These are phyloP conservation scores for Noctilio leporinus DNA, from an alignment of 2,113 vertebrate species.

Conservation along the genomic window DNA sequence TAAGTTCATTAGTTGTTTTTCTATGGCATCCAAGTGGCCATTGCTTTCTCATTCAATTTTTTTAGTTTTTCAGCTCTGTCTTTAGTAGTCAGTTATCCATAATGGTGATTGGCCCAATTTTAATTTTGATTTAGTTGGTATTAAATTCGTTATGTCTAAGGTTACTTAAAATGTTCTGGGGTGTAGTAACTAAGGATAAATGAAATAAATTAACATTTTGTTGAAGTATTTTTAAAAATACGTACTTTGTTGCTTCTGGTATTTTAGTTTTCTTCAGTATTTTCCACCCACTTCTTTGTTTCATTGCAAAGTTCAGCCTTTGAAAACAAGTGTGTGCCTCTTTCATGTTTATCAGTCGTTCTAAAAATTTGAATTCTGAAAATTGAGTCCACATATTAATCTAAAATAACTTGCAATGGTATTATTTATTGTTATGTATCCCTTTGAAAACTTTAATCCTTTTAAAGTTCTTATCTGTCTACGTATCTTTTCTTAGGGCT, in stretches of 20 bases:
- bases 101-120: neutral
- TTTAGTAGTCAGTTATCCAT: neutral
- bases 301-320: neutral
- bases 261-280: neutral
- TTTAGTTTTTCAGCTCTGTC: neutral
- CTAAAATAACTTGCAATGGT: neutral
- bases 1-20: neutral
- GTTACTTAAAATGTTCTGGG: neutral
- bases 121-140: neutral
- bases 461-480: neutral
- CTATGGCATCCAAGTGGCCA: neutral
- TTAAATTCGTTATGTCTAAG: neutral
- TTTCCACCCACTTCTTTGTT: neutral
- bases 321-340: neutral
- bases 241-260: neutral
- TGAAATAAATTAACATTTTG: neutral
- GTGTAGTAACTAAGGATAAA: neutral
- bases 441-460: neutral
- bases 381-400: neutral
- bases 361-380: neutral
- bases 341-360: neutral
- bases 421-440: neutral
- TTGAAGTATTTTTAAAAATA: neutral
- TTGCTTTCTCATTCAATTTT: neutral
- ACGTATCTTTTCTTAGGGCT: neutral